Evolutionary conservation across 2,113 vertebrate species (phyloP).

Genomic region (Eclectus roratus): DNA sequence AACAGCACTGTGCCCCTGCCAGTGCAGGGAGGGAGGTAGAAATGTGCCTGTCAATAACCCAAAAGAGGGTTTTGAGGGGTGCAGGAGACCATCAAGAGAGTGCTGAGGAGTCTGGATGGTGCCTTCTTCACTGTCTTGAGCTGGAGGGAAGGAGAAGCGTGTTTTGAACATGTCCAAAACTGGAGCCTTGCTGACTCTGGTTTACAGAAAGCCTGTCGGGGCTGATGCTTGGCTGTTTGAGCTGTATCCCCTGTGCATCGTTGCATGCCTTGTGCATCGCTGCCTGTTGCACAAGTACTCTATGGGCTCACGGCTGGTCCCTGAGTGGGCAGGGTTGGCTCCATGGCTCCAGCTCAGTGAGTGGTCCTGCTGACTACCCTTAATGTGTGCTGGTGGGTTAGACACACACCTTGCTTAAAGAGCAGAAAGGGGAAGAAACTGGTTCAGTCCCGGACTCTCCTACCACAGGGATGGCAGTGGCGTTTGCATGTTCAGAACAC

Average conservation of each 20-base stretch:
- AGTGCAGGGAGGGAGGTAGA: background rate
- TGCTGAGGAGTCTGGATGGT: background rate
- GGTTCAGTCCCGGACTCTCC: background rate
- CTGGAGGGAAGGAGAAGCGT: background rate
- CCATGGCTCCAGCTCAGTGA: rapidly evolving
- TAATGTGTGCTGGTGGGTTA: background rate
- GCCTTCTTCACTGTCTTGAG: background rate
- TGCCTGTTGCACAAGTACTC: rapidly evolving
- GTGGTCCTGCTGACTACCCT: background rate
- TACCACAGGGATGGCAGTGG: rapidly evolving
- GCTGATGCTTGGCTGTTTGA: background rate
- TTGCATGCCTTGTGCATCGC: rapidly evolving
- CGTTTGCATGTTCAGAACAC: rapidly evolving
- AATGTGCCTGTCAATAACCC: background rate
- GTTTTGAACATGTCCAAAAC: background rate
- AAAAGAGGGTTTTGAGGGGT: background rate
- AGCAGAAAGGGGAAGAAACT: background rate
- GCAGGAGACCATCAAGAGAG: rapidly evolving
- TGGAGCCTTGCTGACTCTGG: background rate
- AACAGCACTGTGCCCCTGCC: background rate
- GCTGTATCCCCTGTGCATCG: rapidly evolving
- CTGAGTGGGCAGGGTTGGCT: background rate
- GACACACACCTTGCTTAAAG: background rate
- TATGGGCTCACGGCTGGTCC: rapidly evolving
- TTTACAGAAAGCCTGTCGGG: background rate